Conservation (phyloP, 2,797 vertebrate genomes). For the Siniperca undulata region DNA sequence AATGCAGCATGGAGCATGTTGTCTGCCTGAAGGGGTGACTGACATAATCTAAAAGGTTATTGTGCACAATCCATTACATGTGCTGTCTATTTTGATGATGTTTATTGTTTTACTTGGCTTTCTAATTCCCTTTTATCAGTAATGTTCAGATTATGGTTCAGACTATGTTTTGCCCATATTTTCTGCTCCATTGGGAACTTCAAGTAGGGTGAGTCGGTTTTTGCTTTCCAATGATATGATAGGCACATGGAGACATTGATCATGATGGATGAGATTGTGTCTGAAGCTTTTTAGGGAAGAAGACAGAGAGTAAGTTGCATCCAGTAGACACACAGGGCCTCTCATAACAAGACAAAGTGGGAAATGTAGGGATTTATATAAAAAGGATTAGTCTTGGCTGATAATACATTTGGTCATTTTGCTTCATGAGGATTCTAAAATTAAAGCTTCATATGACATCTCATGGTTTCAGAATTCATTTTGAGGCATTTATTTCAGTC, state of each 20-base stretch:
- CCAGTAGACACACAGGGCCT: conserved; percentile 54
- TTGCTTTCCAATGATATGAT: conserved; percentile 71
- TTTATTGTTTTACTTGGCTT: conserved; percentile 58
- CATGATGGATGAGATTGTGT: conserved; percentile 75
- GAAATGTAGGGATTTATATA: conserved; percentile 70
- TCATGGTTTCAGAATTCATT: conserved; percentile 64
- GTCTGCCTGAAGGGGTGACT: conserved; percentile 46
- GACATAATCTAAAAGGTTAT: conserved; percentile 50
- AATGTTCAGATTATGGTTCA: conserved; percentile 52
- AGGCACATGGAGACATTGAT: conserved; percentile 75
- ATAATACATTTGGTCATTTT: conserved; percentile 79
- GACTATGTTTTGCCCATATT: conserved; percentile 62
- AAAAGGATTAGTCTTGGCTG: conserved; percentile 72
- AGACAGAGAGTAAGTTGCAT: conserved; percentile 50
- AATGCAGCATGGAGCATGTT: conserved; percentile 25
- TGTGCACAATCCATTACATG: conserved; percentile 55
- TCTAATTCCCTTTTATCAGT: conserved; percentile 53
- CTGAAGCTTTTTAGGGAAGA: conserved; percentile 53
- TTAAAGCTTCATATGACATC: conserved; percentile 71
- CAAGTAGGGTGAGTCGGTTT: conserved; percentile 60
- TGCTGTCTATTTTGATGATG: conserved; percentile 57
- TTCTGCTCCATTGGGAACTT: conserved; percentile 71
- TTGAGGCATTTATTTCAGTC: conserved; percentile 57
- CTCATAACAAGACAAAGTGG: conserved; percentile 69
- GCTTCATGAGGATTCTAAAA: conserved; percentile 73